A percentile compares a stretch with the other conserved stretches of the same genome.
Conservation (phyloP, 2,888 invertebrate genomes). For the Nipponacmea schrenckii region DNA sequence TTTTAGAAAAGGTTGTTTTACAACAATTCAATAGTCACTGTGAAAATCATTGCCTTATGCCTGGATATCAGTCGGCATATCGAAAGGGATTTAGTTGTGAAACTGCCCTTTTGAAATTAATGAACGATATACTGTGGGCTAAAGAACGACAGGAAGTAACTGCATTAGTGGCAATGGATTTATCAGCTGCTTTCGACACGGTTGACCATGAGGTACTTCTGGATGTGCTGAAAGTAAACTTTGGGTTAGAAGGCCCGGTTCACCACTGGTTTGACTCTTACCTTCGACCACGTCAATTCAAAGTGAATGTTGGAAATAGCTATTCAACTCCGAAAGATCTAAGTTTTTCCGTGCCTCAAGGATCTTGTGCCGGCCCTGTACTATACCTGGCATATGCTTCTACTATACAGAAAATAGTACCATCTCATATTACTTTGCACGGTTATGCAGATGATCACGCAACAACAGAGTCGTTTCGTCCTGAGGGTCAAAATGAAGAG, state of each 20-base stretch:
- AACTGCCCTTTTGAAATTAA: not conserved
- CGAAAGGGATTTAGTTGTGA: conserved; percentile 8
- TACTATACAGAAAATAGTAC: not conserved
- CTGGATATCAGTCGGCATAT: not conserved
- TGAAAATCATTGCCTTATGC: conserved; percentile 6
- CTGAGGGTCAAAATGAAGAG: conserved; percentile 3
- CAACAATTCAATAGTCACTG: conserved; percentile 8
- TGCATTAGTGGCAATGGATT: conserved; percentile 5
- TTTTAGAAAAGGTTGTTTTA: not conserved
- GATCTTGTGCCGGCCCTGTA: not conserved
- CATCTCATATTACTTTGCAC: not conserved
- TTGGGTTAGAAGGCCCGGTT: not conserved
- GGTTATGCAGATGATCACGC: conserved; percentile 10
- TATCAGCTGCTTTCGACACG: too few species aligned
- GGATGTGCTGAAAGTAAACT: conserved; percentile 11
- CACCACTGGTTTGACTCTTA: conserved; percentile 6
- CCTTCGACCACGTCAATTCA: not conserved
- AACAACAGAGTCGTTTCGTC: not conserved
- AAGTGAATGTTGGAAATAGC: conserved; percentile 8
- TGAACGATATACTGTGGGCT: conserved; percentile 10
- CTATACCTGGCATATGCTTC: conserved; percentile 11
- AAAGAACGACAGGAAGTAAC: conserved; percentile 12
- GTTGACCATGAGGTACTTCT: conserved; percentile 9
- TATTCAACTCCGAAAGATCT: conserved; percentile 8
- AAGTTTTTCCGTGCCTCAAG: not conserved